A percentile compares a stretch with the other conserved stretches of the same genome.
phyloP scores from a whole-genome alignment of 2,797 vertebrate species.

The Percopsis omiscomaycus region DNA sequence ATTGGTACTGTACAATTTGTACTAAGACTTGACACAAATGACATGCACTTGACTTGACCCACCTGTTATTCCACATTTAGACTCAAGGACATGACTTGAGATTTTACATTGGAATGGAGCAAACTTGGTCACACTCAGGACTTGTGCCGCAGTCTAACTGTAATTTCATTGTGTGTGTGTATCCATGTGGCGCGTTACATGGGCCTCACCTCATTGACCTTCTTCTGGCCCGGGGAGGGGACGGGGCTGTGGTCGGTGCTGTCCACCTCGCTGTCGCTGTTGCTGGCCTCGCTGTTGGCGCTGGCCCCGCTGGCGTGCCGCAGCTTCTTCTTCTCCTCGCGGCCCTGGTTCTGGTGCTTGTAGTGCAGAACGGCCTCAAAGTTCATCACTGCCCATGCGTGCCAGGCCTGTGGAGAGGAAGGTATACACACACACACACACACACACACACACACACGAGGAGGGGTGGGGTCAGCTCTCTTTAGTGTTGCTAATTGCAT shows the following conservation, averaged over 20 bases:
- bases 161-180: too few relatives aligned
- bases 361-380: slow-evolving; percentile 98
- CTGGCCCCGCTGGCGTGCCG: slow-evolving; percentile 88
- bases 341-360: slow-evolving; percentile 94
- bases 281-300: slow-evolving; percentile 90
- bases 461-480: slow-evolving; percentile 12
- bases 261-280: slow-evolving; percentile 93
- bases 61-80: too few relatives aligned
- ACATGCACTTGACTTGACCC: too few relatives aligned
- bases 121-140: neutral
- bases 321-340: slow-evolving; percentile 94
- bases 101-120: too few relatives aligned
- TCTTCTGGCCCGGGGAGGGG: slow-evolving; percentile 92
- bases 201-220: slow-evolving; percentile 86
- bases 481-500: slow-evolving; percentile 20
- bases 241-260: slow-evolving; percentile 91
- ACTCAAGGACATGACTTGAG: too few relatives aligned
- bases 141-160: too few relatives aligned
- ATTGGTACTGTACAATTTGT: neutral
- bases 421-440: slow-evolving; percentile 14
- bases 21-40: neutral
- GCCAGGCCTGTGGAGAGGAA: slow-evolving; percentile 86
- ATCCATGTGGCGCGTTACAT: neutral
- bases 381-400: slow-evolving; percentile 99
- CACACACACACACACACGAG: neutral